A percentile compares a stretch with the other conserved stretches of the same genome.
These are phyloP conservation scores for Muscina levida DNA, from an alignment of 2,888 invertebrate genomes.

Conservation along the genomic window DNA sequence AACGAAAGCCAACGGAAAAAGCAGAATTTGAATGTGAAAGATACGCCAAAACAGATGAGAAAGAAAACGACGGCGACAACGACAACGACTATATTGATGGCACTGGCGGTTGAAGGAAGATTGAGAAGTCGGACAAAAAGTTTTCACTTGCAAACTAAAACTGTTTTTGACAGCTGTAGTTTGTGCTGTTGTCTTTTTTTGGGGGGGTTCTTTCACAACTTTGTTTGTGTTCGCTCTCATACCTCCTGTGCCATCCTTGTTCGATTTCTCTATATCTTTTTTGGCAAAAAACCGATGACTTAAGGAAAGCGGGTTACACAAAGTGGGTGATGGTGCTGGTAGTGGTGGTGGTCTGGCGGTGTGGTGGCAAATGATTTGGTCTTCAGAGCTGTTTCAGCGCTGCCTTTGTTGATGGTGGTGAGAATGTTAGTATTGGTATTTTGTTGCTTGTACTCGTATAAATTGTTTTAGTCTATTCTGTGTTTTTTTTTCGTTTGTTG, in stretches of 20 bases:
- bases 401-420: background rate
- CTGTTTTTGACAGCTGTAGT: conserved; percentile 68
- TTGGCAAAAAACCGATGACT: background rate
- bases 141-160: conserved; percentile 42
- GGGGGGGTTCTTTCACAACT: background rate
- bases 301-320: background rate
- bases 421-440: conserved; percentile 13
- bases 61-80: background rate
- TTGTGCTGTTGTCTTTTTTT: conserved; percentile 34
- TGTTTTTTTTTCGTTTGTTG: conserved; percentile 13
- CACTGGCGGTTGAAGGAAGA: background rate
- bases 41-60: conserved; percentile 18
- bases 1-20: conserved; percentile 4
- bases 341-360: background rate
- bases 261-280: background rate
- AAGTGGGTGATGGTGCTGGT: conserved; percentile 10
- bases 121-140: conserved; percentile 12
- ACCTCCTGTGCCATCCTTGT: background rate
- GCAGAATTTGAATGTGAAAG: conserved; percentile 19
- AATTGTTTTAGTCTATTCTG: conserved; percentile 38
- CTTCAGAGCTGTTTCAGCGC: background rate
- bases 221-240: conserved; percentile 9
- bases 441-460: background rate
- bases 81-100: background rate
- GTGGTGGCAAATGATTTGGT: background rate